These are phyloP conservation scores for Phaedon cochleariae DNA, from an alignment of 2,888 invertebrate species.

Conservation along the genomic window DNA sequence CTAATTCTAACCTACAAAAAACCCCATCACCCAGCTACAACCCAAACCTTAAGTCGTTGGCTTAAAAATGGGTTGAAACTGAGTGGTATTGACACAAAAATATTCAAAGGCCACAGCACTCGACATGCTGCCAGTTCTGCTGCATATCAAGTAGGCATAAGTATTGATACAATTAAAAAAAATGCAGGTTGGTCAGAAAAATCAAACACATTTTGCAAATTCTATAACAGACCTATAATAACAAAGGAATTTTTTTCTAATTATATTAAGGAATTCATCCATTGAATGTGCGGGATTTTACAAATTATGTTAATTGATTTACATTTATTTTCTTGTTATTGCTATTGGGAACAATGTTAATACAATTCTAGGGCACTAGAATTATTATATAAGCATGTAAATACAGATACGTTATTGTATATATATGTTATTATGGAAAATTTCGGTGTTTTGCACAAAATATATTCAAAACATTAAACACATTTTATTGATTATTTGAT, in stretches of 20 bases:
- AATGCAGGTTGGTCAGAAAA: not conserved
- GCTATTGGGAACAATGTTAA: too few species aligned
- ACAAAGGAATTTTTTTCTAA: not conserved
- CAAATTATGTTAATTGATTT: too few species aligned
- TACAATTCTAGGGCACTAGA: too few species aligned
- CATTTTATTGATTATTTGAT: too few species aligned
- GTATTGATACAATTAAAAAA: not conserved
- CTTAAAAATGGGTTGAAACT: conserved; percentile 7
- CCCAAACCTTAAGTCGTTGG: conserved; percentile 7
- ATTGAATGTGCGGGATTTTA: too few species aligned
- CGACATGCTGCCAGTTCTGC: conserved; percentile 13
- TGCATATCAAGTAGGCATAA: not conserved
- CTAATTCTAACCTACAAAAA: not conserved
- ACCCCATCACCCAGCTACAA: not conserved
- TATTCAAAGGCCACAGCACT: conserved; percentile 12
- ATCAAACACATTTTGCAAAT: conserved; percentile 2
- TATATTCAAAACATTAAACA: too few species aligned
- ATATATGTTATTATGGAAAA: too few species aligned
- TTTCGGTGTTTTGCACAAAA: too few species aligned
- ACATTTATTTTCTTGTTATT: too few species aligned
- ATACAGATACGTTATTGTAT: too few species aligned
- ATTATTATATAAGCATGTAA: too few species aligned
- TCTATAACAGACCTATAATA: not conserved
- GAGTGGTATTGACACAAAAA: not conserved
- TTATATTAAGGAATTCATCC: too few species aligned